Evolutionary conservation across 2,888 invertebrate species (phyloP).

Genomic region (Tuta absoluta): DNA sequence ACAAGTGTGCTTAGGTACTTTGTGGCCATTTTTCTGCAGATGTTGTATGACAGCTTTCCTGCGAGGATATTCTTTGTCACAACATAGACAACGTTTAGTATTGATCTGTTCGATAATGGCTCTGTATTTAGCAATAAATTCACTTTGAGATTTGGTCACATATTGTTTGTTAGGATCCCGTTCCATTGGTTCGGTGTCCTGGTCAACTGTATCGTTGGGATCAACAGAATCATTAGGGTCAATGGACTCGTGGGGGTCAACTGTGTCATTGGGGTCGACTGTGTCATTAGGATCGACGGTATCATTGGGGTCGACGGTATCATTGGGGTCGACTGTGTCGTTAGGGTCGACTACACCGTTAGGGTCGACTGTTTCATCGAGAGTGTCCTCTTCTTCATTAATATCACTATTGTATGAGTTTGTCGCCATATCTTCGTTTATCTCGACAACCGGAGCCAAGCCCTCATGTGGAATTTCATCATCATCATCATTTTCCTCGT

Average conservation of each 20-base stretch:
- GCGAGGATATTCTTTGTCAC: slow-evolving; percentile 72
- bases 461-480: slow-evolving; percentile 61
- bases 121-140: slow-evolving; percentile 70
- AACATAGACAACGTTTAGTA: slow-evolving; percentile 74
- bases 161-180: slow-evolving; percentile 67
- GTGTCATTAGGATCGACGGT: slow-evolving; percentile 46
- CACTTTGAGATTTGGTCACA: slow-evolving; percentile 71
- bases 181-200: slow-evolving; percentile 47
- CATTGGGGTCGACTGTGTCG: slow-evolving; percentile 45
- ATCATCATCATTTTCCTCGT: slow-evolving; percentile 65
- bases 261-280: slow-evolving; percentile 15
- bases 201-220: slow-evolving; percentile 49
- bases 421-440: slow-evolving; percentile 72
- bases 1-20: slow-evolving; percentile 83
- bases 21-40: slow-evolving; percentile 77
- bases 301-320: slow-evolving; percentile 49
- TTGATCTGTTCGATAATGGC: slow-evolving; percentile 76
- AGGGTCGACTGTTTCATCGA: slow-evolving; percentile 45
- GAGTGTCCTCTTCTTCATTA: slow-evolving; percentile 62
- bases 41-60: slow-evolving; percentile 79
- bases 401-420: slow-evolving; percentile 64
- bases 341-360: background rate
- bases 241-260: slow-evolving; percentile 47
- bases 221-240: slow-evolving; percentile 59
- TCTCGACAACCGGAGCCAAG: slow-evolving; percentile 67